These are phyloP conservation scores for Ophion costatus DNA, from an alignment of 2,888 invertebrate species.

Conservation along the genomic window DNA sequence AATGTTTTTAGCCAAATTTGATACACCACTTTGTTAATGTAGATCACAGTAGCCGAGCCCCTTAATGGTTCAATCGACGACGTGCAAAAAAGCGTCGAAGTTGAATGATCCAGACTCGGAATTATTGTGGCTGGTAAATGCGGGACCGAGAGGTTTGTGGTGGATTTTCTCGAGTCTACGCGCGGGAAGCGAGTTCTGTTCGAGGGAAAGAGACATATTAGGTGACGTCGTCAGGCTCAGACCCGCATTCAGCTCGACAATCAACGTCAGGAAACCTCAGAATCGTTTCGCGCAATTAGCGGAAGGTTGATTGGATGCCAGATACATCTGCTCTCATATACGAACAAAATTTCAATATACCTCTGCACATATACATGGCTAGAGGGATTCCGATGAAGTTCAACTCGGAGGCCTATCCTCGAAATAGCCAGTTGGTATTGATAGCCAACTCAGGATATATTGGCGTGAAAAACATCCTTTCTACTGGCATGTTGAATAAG, in stretches of 20 bases:
- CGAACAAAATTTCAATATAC: not conserved
- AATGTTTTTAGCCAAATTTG: no score
- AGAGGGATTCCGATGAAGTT: not conserved
- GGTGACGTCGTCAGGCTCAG: constrained; percentile 19
- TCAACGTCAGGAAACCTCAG: constrained; percentile 64
- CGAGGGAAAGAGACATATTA: not conserved
- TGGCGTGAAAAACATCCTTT: no score
- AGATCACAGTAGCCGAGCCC: no score
- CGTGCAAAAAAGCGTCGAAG: no score
- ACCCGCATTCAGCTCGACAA: constrained; percentile 54
- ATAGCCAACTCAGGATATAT: not conserved
- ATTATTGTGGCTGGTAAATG: not conserved
- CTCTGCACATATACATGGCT: not conserved
- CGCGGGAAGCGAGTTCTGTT: not conserved
- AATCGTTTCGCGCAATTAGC: constrained; percentile 65
- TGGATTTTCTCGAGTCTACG: not conserved
- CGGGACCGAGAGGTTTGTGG: not conserved
- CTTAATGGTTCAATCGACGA: no score
- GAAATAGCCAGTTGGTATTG: not conserved
- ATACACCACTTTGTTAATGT: no score
- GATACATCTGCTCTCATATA: constrained; percentile 41
- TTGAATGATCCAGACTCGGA: no score
- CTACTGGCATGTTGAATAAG: no score
- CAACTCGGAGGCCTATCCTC: no score
- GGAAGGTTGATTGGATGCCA: constrained; percentile 67